Base-by-base conservation (phyloP, 2,888 invertebrate species). In the Geotrupes spiniger region DNA sequence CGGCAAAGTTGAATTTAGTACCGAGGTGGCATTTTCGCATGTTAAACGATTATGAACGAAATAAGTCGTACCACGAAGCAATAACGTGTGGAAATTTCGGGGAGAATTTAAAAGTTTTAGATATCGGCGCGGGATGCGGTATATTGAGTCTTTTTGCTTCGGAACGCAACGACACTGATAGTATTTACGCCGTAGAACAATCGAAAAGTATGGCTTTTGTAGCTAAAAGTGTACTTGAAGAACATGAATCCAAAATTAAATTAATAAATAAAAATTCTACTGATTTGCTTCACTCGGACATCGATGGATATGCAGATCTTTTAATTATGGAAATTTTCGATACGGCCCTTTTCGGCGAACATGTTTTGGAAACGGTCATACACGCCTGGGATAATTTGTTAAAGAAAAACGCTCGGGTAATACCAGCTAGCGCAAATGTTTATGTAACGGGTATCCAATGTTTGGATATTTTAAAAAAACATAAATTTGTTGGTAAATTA, bases 1-100 rank as follows among this genome's bases (percentile, higher is more conserved):
- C 84, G 53, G 73, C 85, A 0, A 83, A 82, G 60, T 84, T 85
- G 66, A 72, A 82, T 53, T 72, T 86, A 48, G 78, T 90, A 33
- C 85, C 87, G 51, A 73, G 89, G 41, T 91, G 91, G 90, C 90
- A 91, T 69, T 90, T 84, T 68, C 75, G 85, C 48, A 91, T 91
- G 90, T 70, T 91, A 16, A 92, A 91, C 73, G 90, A 91, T 66
- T 74, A 70, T 49, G 66, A 70, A 11, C 75, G 91, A 33, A 91
- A 92, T 71, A 66, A 75, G 46, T 78, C 82, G 1, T 92, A 83
- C 65, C 73, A 74, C 43, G 66, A 72, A 42, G 89, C 89, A 0
- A 84, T 91, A 51, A 62, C 65, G 11, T 73, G 42, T 2, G 77
- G 74, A 50, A 66, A 86, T 1, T 65, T 70, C 2, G 60, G 69